phyloP scores from a whole-genome alignment of 1,140 invertebrate species.

The Xylocopa sonorina region DNA sequence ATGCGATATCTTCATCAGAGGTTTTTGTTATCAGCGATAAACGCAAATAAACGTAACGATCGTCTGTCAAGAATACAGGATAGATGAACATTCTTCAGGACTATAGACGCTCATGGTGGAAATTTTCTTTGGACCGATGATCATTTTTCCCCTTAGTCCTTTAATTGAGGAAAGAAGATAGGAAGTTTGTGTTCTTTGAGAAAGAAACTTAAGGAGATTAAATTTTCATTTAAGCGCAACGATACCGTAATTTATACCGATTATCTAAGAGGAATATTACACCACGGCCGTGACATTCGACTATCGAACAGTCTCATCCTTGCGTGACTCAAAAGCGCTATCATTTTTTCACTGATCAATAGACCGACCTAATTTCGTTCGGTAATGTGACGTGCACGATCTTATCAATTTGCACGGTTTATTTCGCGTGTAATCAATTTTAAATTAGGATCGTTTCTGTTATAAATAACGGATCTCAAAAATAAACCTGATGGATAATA shows the following conservation, averaged over 20 bases:
- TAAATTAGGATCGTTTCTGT: too few relatives aligned
- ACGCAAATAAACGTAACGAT: conserved; percentile 26
- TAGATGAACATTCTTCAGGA: background rate
- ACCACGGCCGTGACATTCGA: conserved; percentile 11
- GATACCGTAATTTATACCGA: background rate
- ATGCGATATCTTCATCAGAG: conserved; percentile 30
- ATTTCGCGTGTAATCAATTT: too few relatives aligned
- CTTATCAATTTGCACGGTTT: background rate
- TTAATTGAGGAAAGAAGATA: too few relatives aligned
- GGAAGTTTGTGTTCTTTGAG: background rate
- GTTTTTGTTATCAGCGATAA: background rate
- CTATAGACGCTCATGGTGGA: too few relatives aligned
- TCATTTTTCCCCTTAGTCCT: too few relatives aligned
- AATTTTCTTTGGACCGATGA: too few relatives aligned
- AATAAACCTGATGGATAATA: too few relatives aligned
- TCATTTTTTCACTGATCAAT: conserved; percentile 36
- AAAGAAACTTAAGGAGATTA: background rate
- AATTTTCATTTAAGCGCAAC: background rate
- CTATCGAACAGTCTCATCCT: conserved; percentile 76
- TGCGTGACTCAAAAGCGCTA: conserved; percentile 74
- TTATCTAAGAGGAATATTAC: background rate
- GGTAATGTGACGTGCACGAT: background rate
- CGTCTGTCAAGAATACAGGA: conserved; percentile 17
- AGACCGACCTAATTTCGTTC: conserved; percentile 29
- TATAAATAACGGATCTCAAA: too few relatives aligned